Evolutionary conservation across 2,113 vertebrate species (phyloP), one percentile per base, ranked within the genome.

Genomic region (Fregetta grallaria): DNA sequence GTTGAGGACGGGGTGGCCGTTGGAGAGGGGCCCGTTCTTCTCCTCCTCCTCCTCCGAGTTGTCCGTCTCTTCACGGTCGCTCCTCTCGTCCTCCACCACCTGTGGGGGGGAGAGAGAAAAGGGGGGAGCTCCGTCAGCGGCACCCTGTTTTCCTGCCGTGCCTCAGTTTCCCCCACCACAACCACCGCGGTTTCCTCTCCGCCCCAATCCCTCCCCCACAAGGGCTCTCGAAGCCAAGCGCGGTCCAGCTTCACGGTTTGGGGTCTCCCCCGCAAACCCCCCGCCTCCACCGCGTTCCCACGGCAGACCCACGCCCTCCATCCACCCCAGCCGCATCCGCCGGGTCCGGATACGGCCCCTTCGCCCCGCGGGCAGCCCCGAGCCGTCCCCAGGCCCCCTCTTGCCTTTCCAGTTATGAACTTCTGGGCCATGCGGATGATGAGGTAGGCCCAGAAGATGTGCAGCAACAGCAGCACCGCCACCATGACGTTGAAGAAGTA

Each of bases 401-500:
- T 97, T 61, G 97, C 98, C 98, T 98, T 99, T 98, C 98, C 98
- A 96, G 98, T 99, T 97, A 99, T 97, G 98, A 99, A 99, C 94
- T 99, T 99, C 81, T 99, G 92, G 81, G 99, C 99, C 97, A 99
- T 99, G 50, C 99, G 98, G 86, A 99, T 96, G 92, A 99, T 99
- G 97, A 99, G 98, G 92, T 97, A 98, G 26, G 99, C 99, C 99
- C 99, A 99, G 98, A 99, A 99, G 96, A 99, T 71, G 73, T 99
- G 99, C 75, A 99, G 98, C 74, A 97, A 97, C 96, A 99, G 99
- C 29, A 99, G 98, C 72, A 98, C 96, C 66, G 98, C 98, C 98
- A 99, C 97, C 96, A 99, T 99, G 70, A 96, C 96, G 13, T 99
- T 99, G 97, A 99, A 99, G 97, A 99, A 99, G 97, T 99, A 99